Evolutionary conservation across 2,797 vertebrate genomes (phyloP).

Genomic region (Premnoplex brunnescens): DNA sequence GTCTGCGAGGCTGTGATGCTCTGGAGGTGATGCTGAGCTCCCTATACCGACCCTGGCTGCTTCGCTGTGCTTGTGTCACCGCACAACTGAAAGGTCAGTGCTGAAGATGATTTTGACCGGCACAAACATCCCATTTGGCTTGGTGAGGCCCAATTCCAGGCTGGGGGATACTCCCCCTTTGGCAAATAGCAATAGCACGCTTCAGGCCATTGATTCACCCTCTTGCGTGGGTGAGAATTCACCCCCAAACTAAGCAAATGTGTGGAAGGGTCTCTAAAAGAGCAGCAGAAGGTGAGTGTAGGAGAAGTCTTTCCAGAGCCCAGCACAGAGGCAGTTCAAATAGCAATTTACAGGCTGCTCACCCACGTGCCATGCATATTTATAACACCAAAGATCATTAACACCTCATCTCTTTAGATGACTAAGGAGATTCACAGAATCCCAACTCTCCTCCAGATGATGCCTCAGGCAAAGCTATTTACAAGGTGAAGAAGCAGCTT

Average conservation of each 20-base stretch:
- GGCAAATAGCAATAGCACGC: neutral
- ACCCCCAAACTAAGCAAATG: neutral
- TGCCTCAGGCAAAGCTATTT: neutral
- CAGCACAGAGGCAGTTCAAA: neutral
- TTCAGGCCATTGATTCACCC: neutral
- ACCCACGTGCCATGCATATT: neutral
- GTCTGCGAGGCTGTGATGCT: neutral
- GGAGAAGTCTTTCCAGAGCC: neutral
- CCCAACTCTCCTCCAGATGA: neutral
- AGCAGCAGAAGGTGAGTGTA: neutral
- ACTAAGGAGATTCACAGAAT: neutral
- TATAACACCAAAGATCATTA: neutral
- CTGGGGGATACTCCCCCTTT: neutral
- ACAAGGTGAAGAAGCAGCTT: neutral
- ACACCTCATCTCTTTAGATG: neutral
- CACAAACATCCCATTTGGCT: neutral
- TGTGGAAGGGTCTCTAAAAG: neutral
- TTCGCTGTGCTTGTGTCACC: neutral
- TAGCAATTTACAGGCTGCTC: neutral
- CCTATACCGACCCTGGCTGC: neutral
- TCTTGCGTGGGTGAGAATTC: fast-evolving
- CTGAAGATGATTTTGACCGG: neutral
- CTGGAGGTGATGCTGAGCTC: neutral
- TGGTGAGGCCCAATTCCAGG: neutral
- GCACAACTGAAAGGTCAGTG: fast-evolving